Evolutionary conservation across 2,888 invertebrate genomes (phyloP), one percentile per base, ranked within the genome.

Genomic region (Cephus rjabovi): DNA sequence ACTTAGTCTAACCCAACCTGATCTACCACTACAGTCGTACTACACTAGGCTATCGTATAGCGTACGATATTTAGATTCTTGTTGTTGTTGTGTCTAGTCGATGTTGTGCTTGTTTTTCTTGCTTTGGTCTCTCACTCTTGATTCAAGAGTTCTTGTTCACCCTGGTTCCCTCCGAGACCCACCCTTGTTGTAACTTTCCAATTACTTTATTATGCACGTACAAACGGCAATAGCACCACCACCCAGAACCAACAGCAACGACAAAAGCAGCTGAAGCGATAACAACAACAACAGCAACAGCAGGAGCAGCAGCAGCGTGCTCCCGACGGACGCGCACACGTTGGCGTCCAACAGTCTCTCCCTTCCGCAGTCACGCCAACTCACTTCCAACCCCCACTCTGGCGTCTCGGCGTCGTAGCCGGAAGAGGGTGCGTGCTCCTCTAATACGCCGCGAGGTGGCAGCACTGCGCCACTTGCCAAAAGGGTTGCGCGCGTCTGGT

Each of bases 391-490:
- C 37, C 30, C 73, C n/a, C 73, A 12, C 35, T n/a, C 73, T 40
- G 37, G 34, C 74, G 74, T 81, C 33, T 33, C 70, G 31, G 30
- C 75, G 30, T 69, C 68, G 69, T 69, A 40, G 37, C 68, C 74
- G 33, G 33, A 56, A 73, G 75, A 56, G 40, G 74, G 79, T 81
- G 74, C 23, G 40, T n/a, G 68, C 75, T 75, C 77, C 73, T 84
- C 83, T 77, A 75, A 77, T 69, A 73, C 69, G 81, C 75, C 78
- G 34, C 73, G 69, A 83, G 86, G 84, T 86, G 86, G 83, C 83
- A 73, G 79, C 76, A 81, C 79, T 77, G 81, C 75, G 79, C 77
- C 77, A 76, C 76, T 79, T 81, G 73, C 75, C 12, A 33, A 31
- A 73, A 79, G 79, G 69, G 77, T 78, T 80, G 81, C 69, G 74